Conservation (phyloP, 2,888 invertebrate species). For the Thysanoteuthis rhombus region DNA sequence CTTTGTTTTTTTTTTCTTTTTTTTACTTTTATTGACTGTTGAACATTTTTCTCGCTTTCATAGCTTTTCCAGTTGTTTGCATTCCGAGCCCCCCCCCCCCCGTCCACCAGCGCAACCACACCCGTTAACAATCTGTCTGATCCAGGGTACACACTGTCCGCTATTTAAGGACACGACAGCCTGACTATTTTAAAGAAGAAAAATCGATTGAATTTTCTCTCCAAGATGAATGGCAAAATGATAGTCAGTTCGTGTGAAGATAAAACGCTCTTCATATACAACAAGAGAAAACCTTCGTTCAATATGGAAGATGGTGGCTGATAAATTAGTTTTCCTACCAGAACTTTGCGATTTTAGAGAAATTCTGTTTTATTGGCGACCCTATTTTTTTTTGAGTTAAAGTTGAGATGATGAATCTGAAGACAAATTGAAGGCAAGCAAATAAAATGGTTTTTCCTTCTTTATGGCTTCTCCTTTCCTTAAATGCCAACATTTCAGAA, state of each 20-base stretch:
- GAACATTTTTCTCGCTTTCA: not conserved
- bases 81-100: not conserved
- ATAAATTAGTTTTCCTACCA: not conserved
- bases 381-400: not conserved
- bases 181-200: not conserved
- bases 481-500: not conserved
- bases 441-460: not conserved
- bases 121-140: not conserved
- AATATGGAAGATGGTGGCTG: not conserved
- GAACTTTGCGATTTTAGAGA: slow-evolving; percentile 12
- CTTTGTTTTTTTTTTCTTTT: no score
- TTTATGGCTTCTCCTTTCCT: not conserved
- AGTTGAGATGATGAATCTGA: slow-evolving; percentile 12
- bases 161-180: not conserved
- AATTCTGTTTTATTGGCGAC: not conserved
- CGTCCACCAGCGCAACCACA: not conserved
- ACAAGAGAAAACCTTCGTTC: not conserved
- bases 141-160: not conserved
- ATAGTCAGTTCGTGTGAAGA: not conserved
- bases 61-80: not conserved
- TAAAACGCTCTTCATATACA: not conserved
- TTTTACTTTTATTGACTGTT: not conserved
- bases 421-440: not conserved
- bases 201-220: not conserved
- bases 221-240: not conserved